Base-by-base conservation (phyloP, 92 coral and sea anemone species). In the Heliopora coerulea region DNA sequence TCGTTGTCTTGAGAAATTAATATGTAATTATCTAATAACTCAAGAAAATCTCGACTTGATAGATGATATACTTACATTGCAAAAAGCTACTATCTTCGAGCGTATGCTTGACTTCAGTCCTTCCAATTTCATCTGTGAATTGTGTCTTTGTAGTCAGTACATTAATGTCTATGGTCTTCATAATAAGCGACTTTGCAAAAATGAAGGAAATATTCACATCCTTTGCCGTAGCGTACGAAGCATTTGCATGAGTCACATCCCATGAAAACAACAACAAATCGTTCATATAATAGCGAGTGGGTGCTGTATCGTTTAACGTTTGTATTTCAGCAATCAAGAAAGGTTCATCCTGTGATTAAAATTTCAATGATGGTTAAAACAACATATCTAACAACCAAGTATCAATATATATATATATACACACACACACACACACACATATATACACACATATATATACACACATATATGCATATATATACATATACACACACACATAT, bases 211-310 rank as follows among this genome's bases (percentile, higher is more conserved):
- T 18, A 0, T n/a, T 26, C 24, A 88, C 89, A 39, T 79, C 52
- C 37, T 32, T 14, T 12, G 99, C 99, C 48, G 68, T 73, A 1
- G 82, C 91, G 28, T 93, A 91, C 1, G 99, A 95, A 32, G 86
- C 88, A 79, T 90, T 95, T 61, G 82, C 83, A 74, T 95, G 99
- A 0, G 40, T 42, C 40, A 91, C 89, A 37, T 25, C 62, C 87
- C 88, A 88, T 62, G 72, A 61, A 39, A 90, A 78, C 5, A 20
- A 17, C 35, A 95, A 75, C 30, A 2, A 2, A 83, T 95, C 99
- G 18, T 87, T 87, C 57, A 85, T 59, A 72, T 80, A 80, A 76
- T 85, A 95, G 13, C 96, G 88, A 25, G 81, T 83, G 8, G 69
- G 81, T 34, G 68, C 50, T 33, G 96, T 85, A 80, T 83, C 80